These are phyloP conservation scores for Sandelia bainsii DNA, from an alignment of 2,797 vertebrate genomes.

Conservation along the genomic window DNA sequence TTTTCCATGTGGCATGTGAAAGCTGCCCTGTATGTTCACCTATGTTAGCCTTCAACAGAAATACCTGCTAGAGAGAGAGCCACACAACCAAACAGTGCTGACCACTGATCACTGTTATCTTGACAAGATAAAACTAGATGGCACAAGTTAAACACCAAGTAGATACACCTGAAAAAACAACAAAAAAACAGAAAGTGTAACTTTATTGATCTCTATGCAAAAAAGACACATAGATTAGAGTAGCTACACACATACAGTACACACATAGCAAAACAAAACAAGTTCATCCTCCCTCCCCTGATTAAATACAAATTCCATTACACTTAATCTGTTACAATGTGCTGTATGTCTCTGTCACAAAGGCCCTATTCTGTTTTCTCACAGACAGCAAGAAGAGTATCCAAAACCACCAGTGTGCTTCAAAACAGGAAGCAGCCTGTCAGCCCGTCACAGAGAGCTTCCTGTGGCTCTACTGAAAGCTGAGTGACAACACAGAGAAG, in stretches of 20 bases:
- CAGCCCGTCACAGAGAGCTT: slow-evolving; percentile 61
- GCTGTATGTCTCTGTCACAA: slow-evolving; percentile 12
- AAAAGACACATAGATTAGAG: slow-evolving; percentile 10
- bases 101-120: slow-evolving; percentile 26
- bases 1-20: slow-evolving; percentile 3
- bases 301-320: slow-evolving; percentile 27
- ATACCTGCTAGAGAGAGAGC: slow-evolving; percentile 26
- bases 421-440: slow-evolving; percentile 78
- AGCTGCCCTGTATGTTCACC: slow-evolving; percentile 18
- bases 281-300: background rate
- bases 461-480: slow-evolving; percentile 65
- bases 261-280: background rate
- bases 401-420: slow-evolving; percentile 51
- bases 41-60: slow-evolving; percentile 30
- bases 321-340: background rate
- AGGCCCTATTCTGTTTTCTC: slow-evolving; percentile 31
- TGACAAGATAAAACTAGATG: slow-evolving; percentile 27
- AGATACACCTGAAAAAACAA: background rate
- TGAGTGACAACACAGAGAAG: slow-evolving; percentile 22
- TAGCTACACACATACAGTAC: background rate
- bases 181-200: slow-evolving; percentile 10
- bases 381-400: slow-evolving; percentile 43
- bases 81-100: slow-evolving; percentile 24
- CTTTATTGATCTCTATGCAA: slow-evolving; percentile 8
- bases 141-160: background rate